Evolutionary conservation across 2,888 invertebrate genomes (phyloP), one percentile per base, ranked within the genome.

Genomic region (Tuberolachnus salignus): DNA sequence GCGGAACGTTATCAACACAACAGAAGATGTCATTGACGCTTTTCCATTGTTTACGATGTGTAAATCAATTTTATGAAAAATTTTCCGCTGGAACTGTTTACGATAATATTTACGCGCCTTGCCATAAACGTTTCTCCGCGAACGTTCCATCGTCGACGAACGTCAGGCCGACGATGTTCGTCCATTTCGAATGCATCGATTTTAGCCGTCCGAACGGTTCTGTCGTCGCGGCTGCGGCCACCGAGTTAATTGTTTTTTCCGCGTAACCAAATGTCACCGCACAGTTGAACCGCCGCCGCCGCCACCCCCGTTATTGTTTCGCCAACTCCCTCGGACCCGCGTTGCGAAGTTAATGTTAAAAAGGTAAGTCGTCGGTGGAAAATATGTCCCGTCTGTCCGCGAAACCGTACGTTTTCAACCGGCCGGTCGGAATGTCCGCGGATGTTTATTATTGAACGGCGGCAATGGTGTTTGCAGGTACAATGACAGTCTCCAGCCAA

Each of bases 401-500:
- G 3, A 61, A 34, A n/a, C 42, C n/a, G 57, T 13, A 23, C 57
- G 14, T 8, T 23, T 21, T 11, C 6, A 10, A 8, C 19, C 10
- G 11, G 1, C 16, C 51, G 8, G 51, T 16, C 11, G 69, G 19
- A 70, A 42, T 57, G 44, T 23, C 70, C 57, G 67, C 19, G 53
- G 67, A 51, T 69, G 67, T 53, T 67, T 19, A n/a, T 67, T 19
- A n/a, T 49, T 34, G 14, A 0, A 11, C 44, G 11, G n/a, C n/a
- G 34, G 16, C 4, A 10, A 59, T 42, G 67, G 59, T 69, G 59
- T 57, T 53, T 42, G 1, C 49, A 78, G 78, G 67, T 78, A 67
- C 57, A 49, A 78, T 78, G 78, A 69, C 59, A 78, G 57, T 69
- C 81, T 83, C 75, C 82, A 83, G 80, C 82, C 83, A 72, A 82